Percentiles rank a stretch among this genome's conserved stretches.
Conservation (phyloP, 1,140 invertebrate species). For the Drosophila saltans region DNA sequence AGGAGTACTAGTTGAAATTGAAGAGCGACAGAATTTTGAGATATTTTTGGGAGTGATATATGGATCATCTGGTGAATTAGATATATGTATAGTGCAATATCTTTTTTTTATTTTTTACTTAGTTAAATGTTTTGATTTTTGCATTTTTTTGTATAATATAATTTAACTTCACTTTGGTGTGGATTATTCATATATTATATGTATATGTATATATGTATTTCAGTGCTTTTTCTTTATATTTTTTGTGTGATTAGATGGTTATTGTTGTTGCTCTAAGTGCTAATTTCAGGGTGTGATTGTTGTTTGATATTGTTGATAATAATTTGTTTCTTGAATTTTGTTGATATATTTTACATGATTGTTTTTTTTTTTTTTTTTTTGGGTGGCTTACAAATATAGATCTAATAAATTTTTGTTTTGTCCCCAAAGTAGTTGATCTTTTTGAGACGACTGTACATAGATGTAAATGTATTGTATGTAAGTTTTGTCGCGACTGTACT, state of each 20-base stretch:
- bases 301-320: too few species aligned
- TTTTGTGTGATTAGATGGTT: too few species aligned
- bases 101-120: neutral
- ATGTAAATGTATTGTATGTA: constrained; percentile 1
- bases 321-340: too few species aligned
- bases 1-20: constrained; percentile 22
- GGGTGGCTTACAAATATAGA: too few species aligned
- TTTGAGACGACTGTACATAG: neutral
- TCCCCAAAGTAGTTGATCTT: too few species aligned
- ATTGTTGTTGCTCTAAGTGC: too few species aligned
- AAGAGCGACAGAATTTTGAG: constrained; percentile 25
- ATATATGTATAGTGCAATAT: constrained; percentile 5
- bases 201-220: constrained; percentile 16
- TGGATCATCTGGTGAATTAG: neutral
- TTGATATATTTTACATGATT: too few species aligned
- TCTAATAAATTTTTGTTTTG: too few species aligned
- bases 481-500: too few species aligned
- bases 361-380: too few species aligned
- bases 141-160: neutral
- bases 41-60: constrained; percentile 30
- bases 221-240: constrained; percentile 24
- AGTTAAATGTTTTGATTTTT: neutral
- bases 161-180: neutral
- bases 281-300: too few species aligned
- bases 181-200: constrained; percentile 19